phyloP scores from a whole-genome alignment of 2,113 vertebrate species.

The Stomatorhinus ivindoensis region DNA sequence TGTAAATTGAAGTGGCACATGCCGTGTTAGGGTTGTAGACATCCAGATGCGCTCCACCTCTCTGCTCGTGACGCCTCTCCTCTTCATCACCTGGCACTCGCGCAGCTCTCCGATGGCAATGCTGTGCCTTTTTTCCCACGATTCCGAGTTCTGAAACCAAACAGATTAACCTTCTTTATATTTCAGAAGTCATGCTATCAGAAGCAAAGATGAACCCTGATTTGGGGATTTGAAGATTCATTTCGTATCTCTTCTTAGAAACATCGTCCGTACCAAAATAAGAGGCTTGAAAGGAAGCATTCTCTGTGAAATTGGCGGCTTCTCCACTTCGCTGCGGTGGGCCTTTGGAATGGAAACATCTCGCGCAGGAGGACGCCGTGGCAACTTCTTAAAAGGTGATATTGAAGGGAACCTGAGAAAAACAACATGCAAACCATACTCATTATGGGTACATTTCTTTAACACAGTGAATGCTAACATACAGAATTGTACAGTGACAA shows the following conservation, averaged over 20 bases:
- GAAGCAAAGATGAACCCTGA: not conserved
- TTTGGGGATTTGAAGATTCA: not conserved
- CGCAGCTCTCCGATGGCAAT: constrained; percentile 77
- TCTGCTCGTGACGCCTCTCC: constrained; percentile 61
- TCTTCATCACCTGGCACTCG: constrained; percentile 58
- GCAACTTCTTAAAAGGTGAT: constrained; percentile 70
- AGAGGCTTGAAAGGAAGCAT: constrained; percentile 54
- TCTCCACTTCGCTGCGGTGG: constrained; percentile 57
- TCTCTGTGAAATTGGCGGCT: constrained; percentile 44
- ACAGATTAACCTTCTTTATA: not conserved
- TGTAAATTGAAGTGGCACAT: constrained; percentile 22
- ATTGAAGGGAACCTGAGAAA: constrained; percentile 66
- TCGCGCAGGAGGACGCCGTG: constrained; percentile 43
- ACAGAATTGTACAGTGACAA: not conserved
- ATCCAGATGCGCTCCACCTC: constrained; percentile 77
- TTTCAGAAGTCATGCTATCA: not conserved
- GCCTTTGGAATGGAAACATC: constrained; percentile 58
- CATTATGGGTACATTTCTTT: not conserved
- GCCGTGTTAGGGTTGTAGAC: constrained; percentile 66
- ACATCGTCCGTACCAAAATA: constrained; percentile 49
- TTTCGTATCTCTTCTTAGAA: not conserved
- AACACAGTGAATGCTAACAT: not conserved
- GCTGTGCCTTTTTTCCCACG: constrained; percentile 77
- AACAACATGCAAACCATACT: not conserved
- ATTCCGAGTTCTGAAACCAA: constrained; percentile 62